Percentiles rank a stretch among this genome's conserved stretches.
Conservation (phyloP, 1,140 invertebrate species). For the Panonychus citri region DNA sequence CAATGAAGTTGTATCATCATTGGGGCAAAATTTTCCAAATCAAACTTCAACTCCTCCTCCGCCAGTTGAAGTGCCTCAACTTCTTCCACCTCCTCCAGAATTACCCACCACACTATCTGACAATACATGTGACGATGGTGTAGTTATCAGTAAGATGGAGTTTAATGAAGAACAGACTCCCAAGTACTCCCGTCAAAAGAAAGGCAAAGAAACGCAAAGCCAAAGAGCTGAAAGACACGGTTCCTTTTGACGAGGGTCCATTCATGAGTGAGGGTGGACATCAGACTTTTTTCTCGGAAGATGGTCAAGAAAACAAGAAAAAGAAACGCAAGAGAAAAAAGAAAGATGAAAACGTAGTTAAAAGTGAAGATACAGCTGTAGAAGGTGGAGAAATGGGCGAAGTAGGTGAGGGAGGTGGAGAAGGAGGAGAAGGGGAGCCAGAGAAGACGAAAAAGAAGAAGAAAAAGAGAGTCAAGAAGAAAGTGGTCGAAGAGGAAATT, state of each 20-base stretch:
- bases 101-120: neutral
- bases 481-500: constrained; percentile 4
- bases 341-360: constrained; percentile 2
- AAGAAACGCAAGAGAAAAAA: constrained; percentile 2
- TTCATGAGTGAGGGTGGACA: neutral
- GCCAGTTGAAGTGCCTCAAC: neutral
- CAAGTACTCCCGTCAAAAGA: neutral
- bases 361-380: constrained; percentile 9
- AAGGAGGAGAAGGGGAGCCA: neutral
- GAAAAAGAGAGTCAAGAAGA: constrained; percentile 10
- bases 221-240: neutral
- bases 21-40: neutral
- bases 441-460: constrained; percentile 11
- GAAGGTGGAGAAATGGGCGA: constrained; percentile 11
- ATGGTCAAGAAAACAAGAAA: neutral
- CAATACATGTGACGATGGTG: neutral
- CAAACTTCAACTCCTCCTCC: neutral
- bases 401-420: neutral
- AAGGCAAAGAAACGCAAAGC: neutral
- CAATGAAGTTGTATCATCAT: neutral
- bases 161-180: neutral
- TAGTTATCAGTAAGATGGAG: neutral
- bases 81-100: neutral
- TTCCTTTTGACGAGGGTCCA: neutral
- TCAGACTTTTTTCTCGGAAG: neutral